Percentiles rank a stretch among this genome's conserved stretches.
Evolutionary conservation across 2,797 vertebrate genomes (phyloP).

Genomic region (Liparis tanakae): DNA sequence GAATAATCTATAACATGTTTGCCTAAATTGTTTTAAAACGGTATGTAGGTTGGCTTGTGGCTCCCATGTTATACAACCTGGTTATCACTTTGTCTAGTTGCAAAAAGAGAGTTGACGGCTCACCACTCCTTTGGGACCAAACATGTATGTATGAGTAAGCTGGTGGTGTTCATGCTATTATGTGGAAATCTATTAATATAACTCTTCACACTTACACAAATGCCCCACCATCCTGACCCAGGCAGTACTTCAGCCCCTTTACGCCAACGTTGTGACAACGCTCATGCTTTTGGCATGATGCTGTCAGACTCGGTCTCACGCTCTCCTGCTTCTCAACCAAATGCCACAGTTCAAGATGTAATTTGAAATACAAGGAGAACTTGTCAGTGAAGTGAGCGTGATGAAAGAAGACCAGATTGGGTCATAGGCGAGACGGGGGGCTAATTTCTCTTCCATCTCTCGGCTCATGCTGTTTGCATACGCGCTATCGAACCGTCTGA

Average conservation of each 20-base stretch:
- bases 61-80: not conserved
- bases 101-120: not conserved
- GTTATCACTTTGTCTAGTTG: not conserved
- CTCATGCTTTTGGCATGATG: constrained; percentile 10
- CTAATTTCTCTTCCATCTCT: not conserved
- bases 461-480: not conserved
- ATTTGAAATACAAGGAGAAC: constrained; percentile 14
- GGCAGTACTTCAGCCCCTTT: not conserved
- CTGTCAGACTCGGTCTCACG: constrained; percentile 5
- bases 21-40: not conserved
- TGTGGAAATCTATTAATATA: constrained; percentile 8
- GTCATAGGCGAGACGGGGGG: not conserved
- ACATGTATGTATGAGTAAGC: not conserved
- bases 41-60: not conserved
- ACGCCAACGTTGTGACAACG: not conserved
- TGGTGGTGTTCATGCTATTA: not conserved
- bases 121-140: not conserved
- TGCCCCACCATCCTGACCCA: not conserved
- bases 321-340: not conserved
- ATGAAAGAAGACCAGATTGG: constrained; percentile 3
- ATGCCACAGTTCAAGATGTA: constrained; percentile 4
- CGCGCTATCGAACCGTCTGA: not conserved
- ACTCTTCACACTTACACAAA: not conserved
- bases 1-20: too few relatives aligned
- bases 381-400: not conserved